Evolutionary conservation across 2,797 vertebrate species (phyloP).

Genomic region (Myotis findleyi): DNA sequence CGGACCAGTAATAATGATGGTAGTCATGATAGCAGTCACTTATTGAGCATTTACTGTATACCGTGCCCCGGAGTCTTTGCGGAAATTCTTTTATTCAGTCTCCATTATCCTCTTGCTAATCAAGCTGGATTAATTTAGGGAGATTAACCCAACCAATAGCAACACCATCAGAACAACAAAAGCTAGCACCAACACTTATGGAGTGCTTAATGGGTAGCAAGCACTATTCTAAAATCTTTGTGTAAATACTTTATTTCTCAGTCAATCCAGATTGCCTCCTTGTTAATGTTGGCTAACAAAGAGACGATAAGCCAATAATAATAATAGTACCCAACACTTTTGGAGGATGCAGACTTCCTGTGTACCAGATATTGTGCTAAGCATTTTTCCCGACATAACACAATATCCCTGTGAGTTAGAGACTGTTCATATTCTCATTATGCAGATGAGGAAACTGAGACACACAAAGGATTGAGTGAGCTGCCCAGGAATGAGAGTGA

Average conservation of each 20-base stretch:
- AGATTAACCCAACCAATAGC: not conserved
- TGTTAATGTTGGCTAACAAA: constrained; percentile 7
- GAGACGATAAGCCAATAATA: not conserved
- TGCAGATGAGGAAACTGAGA: constrained; percentile 21
- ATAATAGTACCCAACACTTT: not conserved
- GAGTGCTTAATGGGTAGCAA: not conserved
- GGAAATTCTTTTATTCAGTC: constrained; percentile 35
- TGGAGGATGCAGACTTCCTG: constrained; percentile 7
- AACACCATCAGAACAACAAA: not conserved
- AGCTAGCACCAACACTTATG: not conserved
- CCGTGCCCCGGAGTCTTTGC: not conserved
- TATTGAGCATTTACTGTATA: constrained; percentile 9
- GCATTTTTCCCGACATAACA: not conserved
- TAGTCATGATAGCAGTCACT: constrained; percentile 23
- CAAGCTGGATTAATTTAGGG: constrained; percentile 48
- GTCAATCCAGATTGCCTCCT: not conserved
- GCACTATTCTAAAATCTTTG: not conserved
- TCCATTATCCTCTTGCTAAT: not conserved
- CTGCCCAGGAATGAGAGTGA: constrained; percentile 66
- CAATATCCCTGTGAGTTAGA: not conserved
- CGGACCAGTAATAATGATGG: constrained; percentile 10
- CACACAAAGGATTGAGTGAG: not conserved
- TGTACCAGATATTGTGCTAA: not conserved
- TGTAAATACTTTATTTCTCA: not conserved
- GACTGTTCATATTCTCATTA: constrained; percentile 23